Conservation (phyloP, 1,140 invertebrate species). For the Octopus bimaculoides region DNA sequence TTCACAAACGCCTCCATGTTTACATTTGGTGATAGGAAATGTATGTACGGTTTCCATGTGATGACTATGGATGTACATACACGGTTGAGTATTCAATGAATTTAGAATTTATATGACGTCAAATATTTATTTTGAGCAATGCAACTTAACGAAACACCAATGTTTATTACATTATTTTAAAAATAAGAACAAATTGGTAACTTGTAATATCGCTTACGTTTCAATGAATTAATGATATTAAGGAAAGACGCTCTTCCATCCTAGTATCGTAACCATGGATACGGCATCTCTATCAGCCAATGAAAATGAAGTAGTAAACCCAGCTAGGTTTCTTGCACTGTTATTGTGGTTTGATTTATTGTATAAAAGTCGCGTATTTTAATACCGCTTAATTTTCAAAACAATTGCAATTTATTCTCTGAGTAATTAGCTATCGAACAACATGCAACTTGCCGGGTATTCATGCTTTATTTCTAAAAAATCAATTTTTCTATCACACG, state of each 20-base stretch:
- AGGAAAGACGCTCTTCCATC: neutral
- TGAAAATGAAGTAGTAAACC: slow-evolving; percentile 12
- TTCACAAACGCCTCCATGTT: slow-evolving; percentile 28
- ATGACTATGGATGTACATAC: no score
- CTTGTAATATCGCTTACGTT: no score
- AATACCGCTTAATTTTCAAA: slow-evolving; percentile 32
- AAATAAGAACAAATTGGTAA: no score
- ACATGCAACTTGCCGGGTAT: slow-evolving; percentile 19
- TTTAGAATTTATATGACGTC: no score
- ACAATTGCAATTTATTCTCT: neutral
- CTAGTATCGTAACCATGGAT: neutral
- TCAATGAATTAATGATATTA: no score
- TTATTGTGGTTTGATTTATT: slow-evolving; percentile 17
- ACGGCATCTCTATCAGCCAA: slow-evolving; percentile 29
- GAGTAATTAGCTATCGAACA: slow-evolving; percentile 17
- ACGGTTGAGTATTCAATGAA: no score
- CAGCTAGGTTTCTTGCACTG: neutral
- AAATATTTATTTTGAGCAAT: no score
- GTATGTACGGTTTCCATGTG: slow-evolving; percentile 11
- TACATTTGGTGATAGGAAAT: neutral
- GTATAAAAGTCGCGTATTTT: slow-evolving; percentile 16
- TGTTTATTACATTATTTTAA: no score
- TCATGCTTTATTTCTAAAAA: neutral
- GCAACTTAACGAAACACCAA: no score
- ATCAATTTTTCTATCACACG: slow-evolving; percentile 2